Conservation (phyloP, 2,113 vertebrate genomes). For the Leucoraja erinaceus region DNA sequence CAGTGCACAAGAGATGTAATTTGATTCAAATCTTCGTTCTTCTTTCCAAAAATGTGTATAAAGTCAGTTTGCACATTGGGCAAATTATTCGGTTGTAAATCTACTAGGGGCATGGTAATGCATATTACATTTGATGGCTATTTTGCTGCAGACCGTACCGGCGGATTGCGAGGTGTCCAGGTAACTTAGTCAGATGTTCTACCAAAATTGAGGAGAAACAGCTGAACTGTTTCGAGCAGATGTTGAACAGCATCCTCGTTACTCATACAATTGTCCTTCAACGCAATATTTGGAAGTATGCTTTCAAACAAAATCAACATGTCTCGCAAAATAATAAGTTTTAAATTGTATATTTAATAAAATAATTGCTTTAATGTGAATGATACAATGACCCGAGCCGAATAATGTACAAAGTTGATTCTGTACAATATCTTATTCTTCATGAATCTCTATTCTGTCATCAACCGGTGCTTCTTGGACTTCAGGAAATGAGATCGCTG, state of each 20-base stretch:
- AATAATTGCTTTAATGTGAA: slow-evolving; percentile 36
- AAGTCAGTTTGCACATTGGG: not conserved
- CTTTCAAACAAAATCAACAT: slow-evolving; percentile 7
- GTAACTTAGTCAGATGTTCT: not conserved
- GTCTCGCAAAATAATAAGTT: slow-evolving; percentile 12
- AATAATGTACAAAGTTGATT: slow-evolving; percentile 35
- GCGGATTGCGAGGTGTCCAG: not conserved
- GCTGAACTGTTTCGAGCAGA: not conserved
- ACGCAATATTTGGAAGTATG: not conserved
- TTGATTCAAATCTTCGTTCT: not conserved
- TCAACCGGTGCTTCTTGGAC: slow-evolving; percentile 29
- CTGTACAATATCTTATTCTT: slow-evolving; percentile 35
- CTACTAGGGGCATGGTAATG: not conserved
- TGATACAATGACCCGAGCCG: slow-evolving; percentile 34
- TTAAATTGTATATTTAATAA: slow-evolving; percentile 39
- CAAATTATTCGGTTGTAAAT: not conserved
- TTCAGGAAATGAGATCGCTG: slow-evolving; percentile 13
- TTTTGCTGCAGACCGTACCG: not conserved
- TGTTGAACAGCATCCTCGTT: not conserved
- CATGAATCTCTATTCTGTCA: slow-evolving; percentile 19
- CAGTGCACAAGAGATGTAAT: not conserved
- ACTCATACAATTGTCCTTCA: not conserved
- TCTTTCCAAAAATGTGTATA: not conserved
- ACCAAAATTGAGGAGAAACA: not conserved
- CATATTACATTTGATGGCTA: not conserved